Evolutionary conservation across 2,797 vertebrate species (phyloP).

Genomic region (Myotis pilosus): DNA sequence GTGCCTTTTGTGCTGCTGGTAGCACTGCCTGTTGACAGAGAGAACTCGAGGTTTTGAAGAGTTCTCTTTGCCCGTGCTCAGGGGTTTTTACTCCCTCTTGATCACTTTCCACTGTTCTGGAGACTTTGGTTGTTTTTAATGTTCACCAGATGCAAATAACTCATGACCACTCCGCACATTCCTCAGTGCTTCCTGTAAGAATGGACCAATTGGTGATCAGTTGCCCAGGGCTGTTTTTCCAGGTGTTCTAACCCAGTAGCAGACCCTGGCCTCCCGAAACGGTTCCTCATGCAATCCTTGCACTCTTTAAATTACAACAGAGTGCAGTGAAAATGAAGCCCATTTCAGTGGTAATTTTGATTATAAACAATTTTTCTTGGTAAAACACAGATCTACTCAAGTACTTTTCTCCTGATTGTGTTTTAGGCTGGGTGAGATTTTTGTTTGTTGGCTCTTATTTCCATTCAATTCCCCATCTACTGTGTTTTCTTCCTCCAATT

Average conservation of each 20-base stretch:
- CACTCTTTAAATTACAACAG: not conserved
- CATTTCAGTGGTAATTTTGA: not conserved
- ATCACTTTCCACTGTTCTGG: not conserved
- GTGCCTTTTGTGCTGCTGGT: not conserved
- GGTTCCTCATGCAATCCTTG: not conserved
- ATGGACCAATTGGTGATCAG: not conserved
- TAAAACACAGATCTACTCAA: not conserved
- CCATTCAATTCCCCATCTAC: not conserved
- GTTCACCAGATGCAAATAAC: constrained; percentile 39
- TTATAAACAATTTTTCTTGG: not conserved
- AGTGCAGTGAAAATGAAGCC: not conserved
- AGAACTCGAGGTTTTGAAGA: not conserved
- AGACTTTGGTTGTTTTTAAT: constrained; percentile 30
- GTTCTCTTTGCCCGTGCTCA: not conserved
- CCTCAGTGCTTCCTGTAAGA: constrained; percentile 21
- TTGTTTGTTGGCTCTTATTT: not conserved
- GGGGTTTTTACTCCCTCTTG: not conserved
- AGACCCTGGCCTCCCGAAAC: not conserved
- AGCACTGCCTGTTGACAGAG: not conserved
- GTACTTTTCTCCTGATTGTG: not conserved
- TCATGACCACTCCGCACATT: not conserved
- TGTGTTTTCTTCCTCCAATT: constrained; percentile 36
- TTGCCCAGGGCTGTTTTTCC: constrained; percentile 52
- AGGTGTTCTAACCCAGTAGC: not conserved
- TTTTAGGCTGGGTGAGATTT: not conserved